phyloP scores from a whole-genome alignment of 2,797 vertebrate genomes.

The Gymnopithys bicolor region DNA sequence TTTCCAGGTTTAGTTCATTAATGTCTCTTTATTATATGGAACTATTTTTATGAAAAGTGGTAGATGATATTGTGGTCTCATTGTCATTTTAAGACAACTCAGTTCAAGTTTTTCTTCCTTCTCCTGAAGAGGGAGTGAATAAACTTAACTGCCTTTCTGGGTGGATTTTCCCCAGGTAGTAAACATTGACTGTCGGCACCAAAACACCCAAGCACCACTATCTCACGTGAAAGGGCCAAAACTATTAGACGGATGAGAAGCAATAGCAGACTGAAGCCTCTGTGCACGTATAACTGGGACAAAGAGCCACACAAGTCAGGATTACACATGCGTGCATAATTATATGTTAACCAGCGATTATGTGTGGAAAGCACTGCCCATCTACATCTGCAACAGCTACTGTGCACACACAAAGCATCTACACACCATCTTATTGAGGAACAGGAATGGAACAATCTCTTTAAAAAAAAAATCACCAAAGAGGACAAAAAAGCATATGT shows the following conservation, averaged over 20 bases:
- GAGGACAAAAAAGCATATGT: conserved; percentile 63
- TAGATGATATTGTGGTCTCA: not conserved
- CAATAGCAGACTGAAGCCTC: not conserved
- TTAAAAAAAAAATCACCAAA: not conserved
- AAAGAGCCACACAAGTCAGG: conserved; percentile 20
- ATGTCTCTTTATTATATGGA: not conserved
- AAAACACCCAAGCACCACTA: not conserved
- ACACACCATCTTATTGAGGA: conserved; percentile 23
- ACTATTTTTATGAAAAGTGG: not conserved
- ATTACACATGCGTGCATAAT: conserved; percentile 39
- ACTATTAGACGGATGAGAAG: not conserved
- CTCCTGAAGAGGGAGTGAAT: not conserved
- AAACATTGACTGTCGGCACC: not conserved
- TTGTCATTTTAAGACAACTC: not conserved
- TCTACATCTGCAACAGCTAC: not conserved
- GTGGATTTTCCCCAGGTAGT: not conserved
- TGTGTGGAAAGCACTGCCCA: conserved; percentile 1
- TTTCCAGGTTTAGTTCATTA: not conserved
- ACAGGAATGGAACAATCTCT: not conserved
- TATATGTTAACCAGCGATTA: not conserved
- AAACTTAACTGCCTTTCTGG: not conserved
- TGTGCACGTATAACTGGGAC: not conserved
- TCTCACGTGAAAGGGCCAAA: not conserved
- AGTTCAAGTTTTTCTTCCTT: not conserved
- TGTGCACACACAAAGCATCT: conserved; percentile 7